Evolutionary conservation across 2,797 vertebrate genomes (phyloP).

Genomic region (Ambastaia sidthimunki): DNA sequence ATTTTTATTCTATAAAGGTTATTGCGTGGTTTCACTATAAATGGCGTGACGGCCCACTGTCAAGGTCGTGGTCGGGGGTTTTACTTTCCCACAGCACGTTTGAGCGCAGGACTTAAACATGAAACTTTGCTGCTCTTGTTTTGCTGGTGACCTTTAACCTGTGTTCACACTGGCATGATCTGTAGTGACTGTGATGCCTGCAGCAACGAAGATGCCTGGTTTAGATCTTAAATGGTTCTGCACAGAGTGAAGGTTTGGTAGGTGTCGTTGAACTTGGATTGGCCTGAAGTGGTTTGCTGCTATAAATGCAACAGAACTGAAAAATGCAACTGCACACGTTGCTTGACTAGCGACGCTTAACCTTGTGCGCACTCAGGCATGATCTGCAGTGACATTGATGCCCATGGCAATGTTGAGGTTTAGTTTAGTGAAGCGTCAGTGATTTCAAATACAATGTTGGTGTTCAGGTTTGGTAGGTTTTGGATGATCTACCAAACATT

Average conservation of each 20-base stretch:
- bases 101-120: background rate
- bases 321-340: background rate
- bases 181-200: background rate
- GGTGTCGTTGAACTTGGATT: background rate
- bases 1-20: background rate
- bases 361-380: background rate
- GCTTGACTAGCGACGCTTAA: background rate
- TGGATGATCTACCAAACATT: background rate
- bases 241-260: background rate
- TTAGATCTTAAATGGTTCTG: background rate
- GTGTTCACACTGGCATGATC: background rate
- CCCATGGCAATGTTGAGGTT: background rate
- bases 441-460: background rate
- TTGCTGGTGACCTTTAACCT: background rate
- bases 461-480: background rate
- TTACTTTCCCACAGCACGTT: background rate
- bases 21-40: background rate
- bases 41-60: background rate
- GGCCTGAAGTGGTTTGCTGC: background rate
- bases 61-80: background rate
- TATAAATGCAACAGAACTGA: background rate
- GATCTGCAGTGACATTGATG: background rate
- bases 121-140: background rate
- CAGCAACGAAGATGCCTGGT: background rate
- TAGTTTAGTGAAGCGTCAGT: slow-evolving; percentile 3